Conservation (phyloP, 30 jellyfish, hydroid and myxozoan genomes). For the Kudoa iwatai region DNA sequence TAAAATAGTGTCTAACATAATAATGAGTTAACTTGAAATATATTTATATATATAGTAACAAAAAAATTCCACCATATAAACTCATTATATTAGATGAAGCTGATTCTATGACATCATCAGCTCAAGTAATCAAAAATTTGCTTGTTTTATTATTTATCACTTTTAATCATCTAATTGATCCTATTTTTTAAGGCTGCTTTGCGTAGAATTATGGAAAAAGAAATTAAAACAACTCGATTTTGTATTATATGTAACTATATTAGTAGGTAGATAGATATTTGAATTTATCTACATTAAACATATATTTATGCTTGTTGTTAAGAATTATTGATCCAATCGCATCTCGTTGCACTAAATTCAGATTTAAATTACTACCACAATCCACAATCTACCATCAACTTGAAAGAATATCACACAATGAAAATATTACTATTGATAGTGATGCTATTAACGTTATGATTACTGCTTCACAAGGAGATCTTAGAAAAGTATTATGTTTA, state of each 20-base stretch:
- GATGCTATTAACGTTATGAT: too few relatives aligned
- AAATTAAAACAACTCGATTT: constrained; percentile 55
- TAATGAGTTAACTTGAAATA: too few relatives aligned
- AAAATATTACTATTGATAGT: constrained; percentile 8
- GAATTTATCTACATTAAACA: too few relatives aligned
- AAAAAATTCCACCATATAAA: constrained; percentile 70
- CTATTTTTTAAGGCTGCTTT: constrained; percentile 31
- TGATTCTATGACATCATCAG: constrained; percentile 67
- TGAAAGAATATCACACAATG: constrained; percentile 9
- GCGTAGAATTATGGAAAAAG: constrained; percentile 64
- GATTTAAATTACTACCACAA: constrained; percentile 32
- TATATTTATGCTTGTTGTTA: too few relatives aligned
- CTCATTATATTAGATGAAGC: constrained; percentile 79
- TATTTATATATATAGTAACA: too few relatives aligned
- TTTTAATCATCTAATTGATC: too few relatives aligned
- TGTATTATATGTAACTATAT: constrained; percentile 72
- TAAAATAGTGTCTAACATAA: too few relatives aligned
- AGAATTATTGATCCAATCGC: constrained; percentile 74
- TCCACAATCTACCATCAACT: constrained; percentile 13
- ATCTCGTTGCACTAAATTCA: constrained; percentile 55
- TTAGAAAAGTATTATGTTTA: too few relatives aligned
- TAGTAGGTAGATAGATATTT: constrained; percentile 19
- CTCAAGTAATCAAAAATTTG: constrained; percentile 77
- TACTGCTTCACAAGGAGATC: too few relatives aligned
- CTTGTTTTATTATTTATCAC: too few relatives aligned